Conservation (phyloP, 2,888 invertebrate species). For the Volucella inflata region DNA sequence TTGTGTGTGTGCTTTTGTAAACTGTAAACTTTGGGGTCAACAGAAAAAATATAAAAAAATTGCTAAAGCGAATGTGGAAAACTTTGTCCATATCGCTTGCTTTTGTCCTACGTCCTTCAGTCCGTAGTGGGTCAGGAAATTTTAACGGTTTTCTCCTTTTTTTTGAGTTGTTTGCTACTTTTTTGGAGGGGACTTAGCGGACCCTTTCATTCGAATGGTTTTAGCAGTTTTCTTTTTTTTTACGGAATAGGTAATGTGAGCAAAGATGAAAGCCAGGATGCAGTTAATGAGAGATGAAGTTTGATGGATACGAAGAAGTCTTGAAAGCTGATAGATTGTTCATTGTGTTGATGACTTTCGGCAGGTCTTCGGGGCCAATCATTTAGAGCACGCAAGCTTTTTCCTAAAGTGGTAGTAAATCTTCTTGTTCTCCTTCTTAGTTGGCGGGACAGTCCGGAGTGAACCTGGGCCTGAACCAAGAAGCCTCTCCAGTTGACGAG, state of each 20-base stretch:
- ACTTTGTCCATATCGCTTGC: slow-evolving; percentile 25
- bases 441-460: too few species aligned
- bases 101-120: neutral
- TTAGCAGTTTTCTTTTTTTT: neutral
- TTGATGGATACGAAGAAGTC: neutral
- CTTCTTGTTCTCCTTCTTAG: too few species aligned
- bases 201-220: slow-evolving; percentile 10
- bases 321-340: too few species aligned
- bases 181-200: slow-evolving; percentile 23
- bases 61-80: slow-evolving; percentile 32
- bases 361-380: too few species aligned
- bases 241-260: neutral
- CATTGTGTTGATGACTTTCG: too few species aligned
- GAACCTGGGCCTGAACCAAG: too few species aligned
- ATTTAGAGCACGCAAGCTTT: too few species aligned
- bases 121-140: neutral
- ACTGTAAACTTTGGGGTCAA: slow-evolving; percentile 29
- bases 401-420: too few species aligned
- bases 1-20: slow-evolving; percentile 1
- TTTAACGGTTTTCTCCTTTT: neutral
- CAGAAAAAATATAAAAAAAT: neutral
- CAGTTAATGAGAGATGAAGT: slow-evolving; percentile 26
- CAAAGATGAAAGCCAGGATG: slow-evolving; percentile 16
- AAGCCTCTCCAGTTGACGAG: too few species aligned
- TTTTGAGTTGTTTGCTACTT: neutral